A percentile compares a stretch with the other conserved stretches of the same genome.
phyloP scores from a whole-genome alignment of 2,797 vertebrate species.

The Cheirogaleus major region DNA sequence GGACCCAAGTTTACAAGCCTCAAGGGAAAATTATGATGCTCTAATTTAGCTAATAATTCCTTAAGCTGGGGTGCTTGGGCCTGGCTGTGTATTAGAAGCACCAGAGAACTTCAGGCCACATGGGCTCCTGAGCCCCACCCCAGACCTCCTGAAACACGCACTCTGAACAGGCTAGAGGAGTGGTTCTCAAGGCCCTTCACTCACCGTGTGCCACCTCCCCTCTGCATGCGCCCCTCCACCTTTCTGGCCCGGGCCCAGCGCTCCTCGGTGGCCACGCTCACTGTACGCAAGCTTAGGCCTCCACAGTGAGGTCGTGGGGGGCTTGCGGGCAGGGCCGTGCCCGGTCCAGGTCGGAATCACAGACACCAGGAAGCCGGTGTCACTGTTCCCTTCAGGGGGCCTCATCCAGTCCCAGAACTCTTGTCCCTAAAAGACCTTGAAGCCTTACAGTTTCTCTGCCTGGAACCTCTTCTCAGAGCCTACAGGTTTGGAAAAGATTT shows the following conservation, averaged over 20 bases:
- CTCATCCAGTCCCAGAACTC: not conserved
- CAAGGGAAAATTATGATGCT: not conserved
- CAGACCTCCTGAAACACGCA: not conserved
- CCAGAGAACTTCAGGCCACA: not conserved
- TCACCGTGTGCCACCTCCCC: rapidly evolving
- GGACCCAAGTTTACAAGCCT: not conserved
- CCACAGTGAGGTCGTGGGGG: not conserved
- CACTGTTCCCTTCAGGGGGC: not conserved
- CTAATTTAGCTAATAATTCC: not conserved
- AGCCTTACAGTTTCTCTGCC: not conserved
- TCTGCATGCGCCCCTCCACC: too few species aligned
- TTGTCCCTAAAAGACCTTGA: not conserved
- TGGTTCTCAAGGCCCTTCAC: not conserved
- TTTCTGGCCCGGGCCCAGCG: not conserved
- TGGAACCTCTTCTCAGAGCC: not conserved
- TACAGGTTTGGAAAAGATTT: not conserved
- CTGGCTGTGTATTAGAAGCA: not conserved
- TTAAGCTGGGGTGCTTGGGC: not conserved
- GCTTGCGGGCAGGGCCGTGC: not conserved
- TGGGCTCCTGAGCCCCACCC: not conserved
- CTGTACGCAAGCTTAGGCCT: rapidly evolving
- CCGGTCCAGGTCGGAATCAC: not conserved
- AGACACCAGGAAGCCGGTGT: not conserved
- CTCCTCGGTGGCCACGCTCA: not conserved
- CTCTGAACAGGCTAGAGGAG: not conserved